A percentile compares a stretch with the other conserved stretches of the same genome.
These are phyloP conservation scores for Cylas formicarius DNA, from an alignment of 1,140 invertebrate species.

Conservation along the genomic window DNA sequence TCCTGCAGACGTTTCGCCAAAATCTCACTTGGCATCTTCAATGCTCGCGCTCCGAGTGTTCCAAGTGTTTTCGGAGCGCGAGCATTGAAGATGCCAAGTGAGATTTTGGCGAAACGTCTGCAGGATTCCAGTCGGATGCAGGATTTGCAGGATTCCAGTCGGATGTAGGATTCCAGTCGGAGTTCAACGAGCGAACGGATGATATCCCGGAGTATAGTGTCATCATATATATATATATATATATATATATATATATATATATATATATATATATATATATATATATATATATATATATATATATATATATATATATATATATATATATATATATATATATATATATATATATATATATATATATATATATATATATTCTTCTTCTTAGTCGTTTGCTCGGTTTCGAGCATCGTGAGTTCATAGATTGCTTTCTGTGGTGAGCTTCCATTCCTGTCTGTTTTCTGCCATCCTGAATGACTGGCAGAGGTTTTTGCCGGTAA, in stretches of 20 bases:
- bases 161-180: too few species aligned
- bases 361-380: slow-evolving; percentile 5
- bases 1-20: too few species aligned
- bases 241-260: slow-evolving; percentile 11
- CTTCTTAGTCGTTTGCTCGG: background rate
- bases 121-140: too few species aligned
- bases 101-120: too few species aligned
- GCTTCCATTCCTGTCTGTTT: slow-evolving; percentile 1
- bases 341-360: slow-evolving; percentile 5
- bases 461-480: slow-evolving; percentile 8
- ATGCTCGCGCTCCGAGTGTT: too few species aligned
- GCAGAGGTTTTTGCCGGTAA: too few species aligned
- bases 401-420: background rate
- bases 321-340: slow-evolving; percentile 4
- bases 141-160: too few species aligned
- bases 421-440: background rate
- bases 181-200: too few species aligned
- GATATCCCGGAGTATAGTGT: too few species aligned
- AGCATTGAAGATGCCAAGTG: too few species aligned
- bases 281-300: slow-evolving; percentile 10
- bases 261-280: slow-evolving; percentile 12
- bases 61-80: too few species aligned
- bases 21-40: too few species aligned
- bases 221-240: slow-evolving; percentile 12
- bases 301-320: slow-evolving; percentile 9